These are phyloP conservation scores for Philonicus albiceps DNA, from an alignment of 2,888 invertebrate species.

Conservation along the genomic window DNA sequence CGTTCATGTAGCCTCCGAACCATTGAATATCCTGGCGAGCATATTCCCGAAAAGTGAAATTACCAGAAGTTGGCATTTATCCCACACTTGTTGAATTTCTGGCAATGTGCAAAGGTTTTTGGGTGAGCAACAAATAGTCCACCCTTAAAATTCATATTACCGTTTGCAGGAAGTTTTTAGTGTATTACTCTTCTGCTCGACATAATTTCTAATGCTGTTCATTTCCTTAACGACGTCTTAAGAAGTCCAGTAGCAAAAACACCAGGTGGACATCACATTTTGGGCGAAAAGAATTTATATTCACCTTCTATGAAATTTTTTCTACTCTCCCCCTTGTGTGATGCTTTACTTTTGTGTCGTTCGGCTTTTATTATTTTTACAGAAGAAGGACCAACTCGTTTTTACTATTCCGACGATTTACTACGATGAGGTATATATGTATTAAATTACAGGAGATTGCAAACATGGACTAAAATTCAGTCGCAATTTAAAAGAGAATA, in stretches of 20 bases:
- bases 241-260: neutral
- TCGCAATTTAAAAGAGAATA: neutral
- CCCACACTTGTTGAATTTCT: slow-evolving; percentile 24
- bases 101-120: neutral
- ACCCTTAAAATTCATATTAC: slow-evolving; percentile 23
- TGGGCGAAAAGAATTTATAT: neutral
- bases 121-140: slow-evolving; percentile 6
- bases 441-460: neutral
- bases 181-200: neutral
- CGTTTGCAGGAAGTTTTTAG: neutral
- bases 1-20: neutral
- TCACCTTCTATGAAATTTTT: neutral
- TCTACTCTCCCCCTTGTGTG: too few relatives aligned
- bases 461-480: neutral
- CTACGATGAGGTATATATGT: neutral
- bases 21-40: slow-evolving; percentile 12
- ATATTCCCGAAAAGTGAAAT: slow-evolving; percentile 16
- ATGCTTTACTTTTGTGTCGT: neutral
- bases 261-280: neutral
- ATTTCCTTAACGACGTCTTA: slow-evolving; percentile 10
- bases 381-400: neutral
- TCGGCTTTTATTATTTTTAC: neutral
- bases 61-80: slow-evolving; percentile 29
- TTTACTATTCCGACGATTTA: neutral
- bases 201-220: slow-evolving; percentile 28